Evolutionary conservation across 2,888 invertebrate genomes (phyloP), one percentile per base, ranked within the genome.

Genomic region (Lasioglossum calceatum): DNA sequence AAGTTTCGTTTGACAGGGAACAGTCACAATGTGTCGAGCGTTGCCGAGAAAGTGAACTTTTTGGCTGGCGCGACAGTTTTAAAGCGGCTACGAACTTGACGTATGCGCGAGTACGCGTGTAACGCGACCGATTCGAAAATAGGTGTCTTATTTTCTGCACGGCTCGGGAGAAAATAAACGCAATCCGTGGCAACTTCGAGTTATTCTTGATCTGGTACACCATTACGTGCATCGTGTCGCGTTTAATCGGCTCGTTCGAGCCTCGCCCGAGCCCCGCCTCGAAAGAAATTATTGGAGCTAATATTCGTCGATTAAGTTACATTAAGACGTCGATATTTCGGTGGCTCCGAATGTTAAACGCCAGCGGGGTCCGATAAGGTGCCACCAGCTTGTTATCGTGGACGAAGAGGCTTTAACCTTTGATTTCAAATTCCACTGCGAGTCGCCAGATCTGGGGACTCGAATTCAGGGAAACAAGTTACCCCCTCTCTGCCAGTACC

Each of bases 81-180:
- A 78, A 85, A 76, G 44, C 54, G 77, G 50, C 73, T 89, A 82
- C 87, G 89, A 89, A 87, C 85, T 91, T 89, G 90, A 90, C 89
- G 90, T 87, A 80, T 81, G 76, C 80, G 72, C 86, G 75, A 79
- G 77, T 67, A 67, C 81, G 85, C 84, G 86, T 77, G 87, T 81
- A 90, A 88, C 88, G 85, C 88, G 89, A 85, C 84, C 89, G 81
- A 82, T 87, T 87, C 91, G 82, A 90, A 93, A 93, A 93, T 93
- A 93, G 88, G 88, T 79, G 79, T 87, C 89, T 90, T 92, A 93
- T 93, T 93, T 93, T 92, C 90, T 88, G 90, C 90, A 78, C 87
- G 85, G 77, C 84, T 79, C 88, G 77, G 80, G 90, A 91, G 90
- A 92, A 93, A 93, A 93, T 93, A 93, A 93, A 92, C 92, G 83